Evolutionary conservation across 2,888 invertebrate genomes (phyloP).

Genomic region (Tortricodes alternella): DNA sequence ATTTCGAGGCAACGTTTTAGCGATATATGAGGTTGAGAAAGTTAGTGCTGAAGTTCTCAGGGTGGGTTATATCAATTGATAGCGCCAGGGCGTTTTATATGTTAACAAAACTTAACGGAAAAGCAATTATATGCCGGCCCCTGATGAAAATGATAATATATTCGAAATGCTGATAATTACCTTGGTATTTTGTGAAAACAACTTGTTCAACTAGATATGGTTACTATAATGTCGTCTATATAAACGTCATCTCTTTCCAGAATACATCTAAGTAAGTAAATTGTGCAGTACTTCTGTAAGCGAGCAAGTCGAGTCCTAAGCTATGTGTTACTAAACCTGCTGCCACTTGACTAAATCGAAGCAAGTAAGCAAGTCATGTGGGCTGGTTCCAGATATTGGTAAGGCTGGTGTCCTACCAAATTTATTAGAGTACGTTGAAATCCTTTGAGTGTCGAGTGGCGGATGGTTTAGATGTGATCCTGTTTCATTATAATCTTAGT

Average conservation of each 20-base stretch:
- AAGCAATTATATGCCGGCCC: too few species aligned
- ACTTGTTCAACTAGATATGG: too few species aligned
- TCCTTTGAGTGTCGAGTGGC: conserved; percentile 6
- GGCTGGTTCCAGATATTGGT: conserved; percentile 16
- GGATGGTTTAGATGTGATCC: conserved; percentile 11
- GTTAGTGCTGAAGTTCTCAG: too few species aligned
- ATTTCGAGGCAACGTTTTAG: too few species aligned
- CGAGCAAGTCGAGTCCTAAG: background rate
- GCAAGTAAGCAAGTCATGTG: conserved; percentile 2
- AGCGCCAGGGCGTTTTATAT: too few species aligned
- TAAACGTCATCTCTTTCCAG: background rate
- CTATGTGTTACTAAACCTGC: background rate
- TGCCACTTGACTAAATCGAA: background rate
- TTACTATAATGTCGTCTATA: background rate
- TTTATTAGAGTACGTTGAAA: conserved; percentile 6
- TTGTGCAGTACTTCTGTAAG: background rate
- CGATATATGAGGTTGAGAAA: too few species aligned
- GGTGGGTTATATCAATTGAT: too few species aligned
- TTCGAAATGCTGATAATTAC: too few species aligned
- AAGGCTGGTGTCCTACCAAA: conserved; percentile 22
- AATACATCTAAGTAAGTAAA: too few species aligned
- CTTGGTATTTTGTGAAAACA: too few species aligned
- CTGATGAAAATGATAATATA: too few species aligned
- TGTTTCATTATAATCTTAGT: conserved; percentile 15
- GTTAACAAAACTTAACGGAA: too few species aligned